Percentiles rank a stretch among this genome's conserved stretches.
phyloP scores from a whole-genome alignment of 2,797 vertebrate genomes.

The Etheostoma perlongum region DNA sequence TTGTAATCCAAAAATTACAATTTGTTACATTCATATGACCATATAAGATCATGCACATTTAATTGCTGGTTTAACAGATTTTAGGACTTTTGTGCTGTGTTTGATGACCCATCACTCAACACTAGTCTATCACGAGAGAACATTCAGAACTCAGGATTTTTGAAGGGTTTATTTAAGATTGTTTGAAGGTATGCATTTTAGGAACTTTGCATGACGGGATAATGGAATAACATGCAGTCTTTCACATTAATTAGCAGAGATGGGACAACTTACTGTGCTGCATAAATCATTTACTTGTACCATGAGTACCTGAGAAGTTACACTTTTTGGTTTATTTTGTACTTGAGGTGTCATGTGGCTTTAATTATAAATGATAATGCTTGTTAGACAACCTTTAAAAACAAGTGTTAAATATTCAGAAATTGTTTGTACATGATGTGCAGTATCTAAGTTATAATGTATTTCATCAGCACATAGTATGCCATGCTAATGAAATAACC shows the following conservation, averaged over 20 bases:
- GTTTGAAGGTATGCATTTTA: not conserved
- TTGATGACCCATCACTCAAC: not conserved
- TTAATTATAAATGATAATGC: slow-evolving; percentile 24
- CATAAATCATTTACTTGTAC: slow-evolving; percentile 7
- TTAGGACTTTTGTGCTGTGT: not conserved
- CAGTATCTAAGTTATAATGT: not conserved
- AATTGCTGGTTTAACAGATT: not conserved
- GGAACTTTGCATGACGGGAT: not conserved
- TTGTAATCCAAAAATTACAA: not conserved
- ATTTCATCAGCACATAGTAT: not conserved
- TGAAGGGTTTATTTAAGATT: not conserved
- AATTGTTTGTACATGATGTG: not conserved
- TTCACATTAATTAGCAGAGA: not conserved
- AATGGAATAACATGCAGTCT: not conserved
- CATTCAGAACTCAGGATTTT: not conserved
- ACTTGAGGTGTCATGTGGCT: slow-evolving; percentile 4
- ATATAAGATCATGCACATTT: not conserved
- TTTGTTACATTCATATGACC: slow-evolving; percentile 4
- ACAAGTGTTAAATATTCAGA: slow-evolving; percentile 6
- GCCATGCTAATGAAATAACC: not conserved
- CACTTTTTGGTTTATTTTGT: slow-evolving; percentile 13
- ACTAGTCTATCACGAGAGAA: not conserved
- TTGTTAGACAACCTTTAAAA: slow-evolving; percentile 13
- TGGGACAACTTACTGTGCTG: not conserved
- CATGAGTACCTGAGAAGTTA: not conserved